phyloP scores from a whole-genome alignment of 2,888 invertebrate genomes.

The Volucella bombylans region DNA sequence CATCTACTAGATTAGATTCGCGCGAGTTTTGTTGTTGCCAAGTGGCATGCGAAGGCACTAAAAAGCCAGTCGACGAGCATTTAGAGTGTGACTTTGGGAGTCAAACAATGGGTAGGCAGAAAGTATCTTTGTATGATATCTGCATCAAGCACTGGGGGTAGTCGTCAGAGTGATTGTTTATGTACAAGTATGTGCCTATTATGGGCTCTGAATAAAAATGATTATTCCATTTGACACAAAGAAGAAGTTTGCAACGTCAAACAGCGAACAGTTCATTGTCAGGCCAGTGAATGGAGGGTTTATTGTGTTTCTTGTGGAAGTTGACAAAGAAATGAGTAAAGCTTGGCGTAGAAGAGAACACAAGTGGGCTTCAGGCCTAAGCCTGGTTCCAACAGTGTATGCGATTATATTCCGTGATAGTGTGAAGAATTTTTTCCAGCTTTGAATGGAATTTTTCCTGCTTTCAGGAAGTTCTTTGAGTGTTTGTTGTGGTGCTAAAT shows the following conservation, averaged over 20 bases:
- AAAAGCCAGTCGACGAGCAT: slow-evolving; percentile 3
- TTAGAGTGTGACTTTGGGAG: slow-evolving; percentile 36
- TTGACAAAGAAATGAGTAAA: slow-evolving; percentile 7
- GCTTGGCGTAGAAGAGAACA: background rate
- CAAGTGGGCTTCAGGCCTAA: background rate
- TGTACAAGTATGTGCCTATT: slow-evolving; percentile 15
- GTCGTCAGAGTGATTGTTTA: background rate
- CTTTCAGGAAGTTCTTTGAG: background rate
- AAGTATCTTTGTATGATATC: slow-evolving; percentile 26
- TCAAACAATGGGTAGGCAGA: slow-evolving; percentile 32
- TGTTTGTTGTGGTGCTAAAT: no score
- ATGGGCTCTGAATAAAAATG: slow-evolving; percentile 43
- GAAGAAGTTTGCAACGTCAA: slow-evolving; percentile 6
- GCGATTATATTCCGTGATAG: background rate
- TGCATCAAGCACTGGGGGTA: no score
- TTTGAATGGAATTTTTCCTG: background rate
- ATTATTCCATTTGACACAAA: slow-evolving; percentile 54
- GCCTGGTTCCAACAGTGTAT: background rate
- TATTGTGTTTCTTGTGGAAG: background rate
- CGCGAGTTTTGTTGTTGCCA: slow-evolving; percentile 13
- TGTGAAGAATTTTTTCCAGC: slow-evolving; percentile 8
- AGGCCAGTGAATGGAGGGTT: slow-evolving; percentile 18
- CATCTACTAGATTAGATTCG: no score
- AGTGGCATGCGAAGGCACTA: slow-evolving; percentile 24
- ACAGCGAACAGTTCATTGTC: slow-evolving; percentile 33